Evolutionary conservation across 2,797 vertebrate genomes (phyloP), one percentile per base, ranked within the genome.

Genomic region (Clarias platycephalus): DNA sequence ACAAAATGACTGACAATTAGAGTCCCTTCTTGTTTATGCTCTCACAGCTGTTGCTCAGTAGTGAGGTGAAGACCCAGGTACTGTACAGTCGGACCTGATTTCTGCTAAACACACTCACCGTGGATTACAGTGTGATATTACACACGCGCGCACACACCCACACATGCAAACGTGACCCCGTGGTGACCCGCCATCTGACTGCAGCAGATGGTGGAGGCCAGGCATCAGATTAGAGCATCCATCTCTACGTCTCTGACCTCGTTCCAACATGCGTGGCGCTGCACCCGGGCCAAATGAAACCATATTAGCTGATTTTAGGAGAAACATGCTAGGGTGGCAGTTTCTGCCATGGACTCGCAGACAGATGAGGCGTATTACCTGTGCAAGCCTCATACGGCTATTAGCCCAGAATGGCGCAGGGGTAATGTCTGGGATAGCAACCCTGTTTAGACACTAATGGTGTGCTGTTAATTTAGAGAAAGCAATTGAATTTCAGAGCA

Each of bases 221-320:
- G 92, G 92, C 91, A 92, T 90, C 88, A 92, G 94, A 95, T 95
- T 94, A 95, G 88, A 92, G 85, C 90, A 94, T 95, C 91, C 91
- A 86, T 94, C 94, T 94, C 93, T 91, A 92, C 85, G 80, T 82
- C 83, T 15, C 80, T 94, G 94, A 93, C 94, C 94, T 94, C 92
- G 90, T 93, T 94, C 84, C 62, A 76, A 91, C 84, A 90, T 55
- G 81, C 79, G 74, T 90, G 81, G 58, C 28, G 7, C 68, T 80
- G 82, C 77, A 86, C 28, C 20, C 13, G 20, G 37, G 82, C 85
- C 88, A 88, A 88, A 89, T 87, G 49, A 85, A 89, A 70, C 86
- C 80, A 80, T 85, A 86, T 88, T 83, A 86, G 84, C 78, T 75
- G 77, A 34, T 84, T 80, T 89, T 81, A 83, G 66, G 76, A 40